These are phyloP conservation scores for Danionella dracula DNA, from an alignment of 2,797 vertebrate genomes.

Conservation along the genomic window DNA sequence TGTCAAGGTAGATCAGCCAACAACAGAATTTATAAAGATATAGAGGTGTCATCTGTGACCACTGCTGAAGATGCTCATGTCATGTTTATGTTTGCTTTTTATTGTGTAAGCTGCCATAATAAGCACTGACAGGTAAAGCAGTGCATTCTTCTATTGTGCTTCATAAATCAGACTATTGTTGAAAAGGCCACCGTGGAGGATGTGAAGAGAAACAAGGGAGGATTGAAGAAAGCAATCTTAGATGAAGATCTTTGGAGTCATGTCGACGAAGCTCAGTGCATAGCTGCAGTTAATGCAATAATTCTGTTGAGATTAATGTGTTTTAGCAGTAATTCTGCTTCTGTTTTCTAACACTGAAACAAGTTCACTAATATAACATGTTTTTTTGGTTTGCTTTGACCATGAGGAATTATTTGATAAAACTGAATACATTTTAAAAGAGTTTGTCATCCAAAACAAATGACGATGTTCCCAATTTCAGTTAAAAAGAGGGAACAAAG, in stretches of 20 bases:
- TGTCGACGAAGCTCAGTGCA: background rate
- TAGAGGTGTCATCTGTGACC: background rate
- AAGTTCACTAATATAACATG: too few relatives aligned
- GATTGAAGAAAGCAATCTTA: background rate
- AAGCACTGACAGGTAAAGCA: constrained; percentile 6
- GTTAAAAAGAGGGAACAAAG: too few relatives aligned
- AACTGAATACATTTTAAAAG: too few relatives aligned
- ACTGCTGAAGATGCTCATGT: constrained; percentile 7
- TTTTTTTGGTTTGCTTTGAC: too few relatives aligned
- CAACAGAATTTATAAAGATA: background rate
- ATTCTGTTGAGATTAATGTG: background rate
- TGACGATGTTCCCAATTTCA: too few relatives aligned
- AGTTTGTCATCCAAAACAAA: too few relatives aligned
- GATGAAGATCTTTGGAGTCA: background rate
- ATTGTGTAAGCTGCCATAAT: constrained; percentile 8
- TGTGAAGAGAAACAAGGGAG: background rate
- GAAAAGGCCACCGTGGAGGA: background rate
- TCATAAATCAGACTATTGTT: constrained; percentile 1
- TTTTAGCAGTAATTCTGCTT: background rate
- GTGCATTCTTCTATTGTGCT: background rate
- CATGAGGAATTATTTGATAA: too few relatives aligned
- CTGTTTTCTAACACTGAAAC: background rate
- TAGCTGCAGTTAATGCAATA: too few relatives aligned
- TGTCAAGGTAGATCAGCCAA: constrained; percentile 1
- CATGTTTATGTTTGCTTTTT: constrained; percentile 7